Evolutionary conservation across 92 coral and sea anemone species (phyloP), one percentile per base, ranked within the genome.

Genomic region (Diadumene lineata): DNA sequence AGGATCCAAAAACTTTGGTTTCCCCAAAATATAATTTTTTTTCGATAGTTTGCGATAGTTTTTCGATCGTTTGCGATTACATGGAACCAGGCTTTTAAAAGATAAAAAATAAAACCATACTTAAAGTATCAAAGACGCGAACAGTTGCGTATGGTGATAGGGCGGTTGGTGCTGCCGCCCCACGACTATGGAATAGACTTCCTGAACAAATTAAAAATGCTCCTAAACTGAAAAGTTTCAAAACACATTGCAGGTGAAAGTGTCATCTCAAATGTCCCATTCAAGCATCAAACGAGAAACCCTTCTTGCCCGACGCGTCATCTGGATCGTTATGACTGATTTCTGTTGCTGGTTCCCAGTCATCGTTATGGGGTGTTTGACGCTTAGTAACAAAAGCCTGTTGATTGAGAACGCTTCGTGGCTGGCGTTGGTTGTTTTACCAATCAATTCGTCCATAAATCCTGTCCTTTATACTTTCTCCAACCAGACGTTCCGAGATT

Each of bases 321-420:
- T 76, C 70, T 76, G 86, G 34, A 86, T 89, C 25, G 75, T 89
- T 29, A 27, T 80, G 22, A 79, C 89, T 1, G 89, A 85, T 50
- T 85, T 85, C 69, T 85, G 75, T 30, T 89, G 94, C 72, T 89
- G 94, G 94, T 70, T 89, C 73, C 94, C 94, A n/a, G 82, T 85
- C 11, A 78, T 89, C 25, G 31, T 89, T 9, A 64, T 89, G 10
- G 69, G 69, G 1, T 15, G n/a, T 15, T 34, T 64, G 43, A 26
- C 69, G 18, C 44, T 64, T 3, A 4, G 43, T 0, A 18, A 23
- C 1, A 15, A 9, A 2, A 26, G 29, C 6, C 1, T 26, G 48
- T 32, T 26, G 29, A 11, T 46, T 23, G 7, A 15, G 7, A 34
- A 34, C n/a, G 38, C 29, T 9, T 75, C 65, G 2, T 75, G 80